phyloP scores from a whole-genome alignment of 2,797 vertebrate genomes.

The Pachyuromys duprasi region DNA sequence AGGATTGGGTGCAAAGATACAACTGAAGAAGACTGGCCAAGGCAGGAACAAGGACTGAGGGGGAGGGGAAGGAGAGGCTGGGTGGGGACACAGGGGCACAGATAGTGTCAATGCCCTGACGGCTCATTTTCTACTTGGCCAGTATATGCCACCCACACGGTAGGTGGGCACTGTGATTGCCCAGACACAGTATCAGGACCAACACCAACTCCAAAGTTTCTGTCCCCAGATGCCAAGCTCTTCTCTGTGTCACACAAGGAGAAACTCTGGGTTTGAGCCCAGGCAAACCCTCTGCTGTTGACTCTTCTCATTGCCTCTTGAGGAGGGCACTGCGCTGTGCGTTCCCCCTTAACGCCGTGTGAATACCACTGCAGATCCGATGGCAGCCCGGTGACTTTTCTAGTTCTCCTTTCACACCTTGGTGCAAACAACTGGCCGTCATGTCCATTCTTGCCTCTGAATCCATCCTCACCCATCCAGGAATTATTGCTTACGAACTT shows the following conservation, averaged over 20 bases:
- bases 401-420: not conserved
- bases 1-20: not conserved
- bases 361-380: not conserved
- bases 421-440: not conserved
- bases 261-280: not conserved
- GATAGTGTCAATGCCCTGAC: not conserved
- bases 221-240: not conserved
- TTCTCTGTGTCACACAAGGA: not conserved
- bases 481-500: not conserved
- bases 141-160: accelerated
- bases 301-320: too few relatives aligned
- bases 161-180: too few relatives aligned
- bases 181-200: not conserved
- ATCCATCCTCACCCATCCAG: not conserved
- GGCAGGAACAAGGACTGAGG: not conserved
- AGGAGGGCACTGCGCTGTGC: not conserved
- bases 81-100: not conserved
- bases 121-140: not conserved
- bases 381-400: not conserved
- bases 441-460: not conserved
- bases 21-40: not conserved
- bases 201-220: not conserved
- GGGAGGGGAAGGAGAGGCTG: not conserved
- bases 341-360: not conserved
- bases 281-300: too few relatives aligned